A percentile compares a stretch with the other conserved stretches of the same genome.
Conservation (phyloP, 1,140 invertebrate species). For the Brachionus calyciflorus region DNA sequence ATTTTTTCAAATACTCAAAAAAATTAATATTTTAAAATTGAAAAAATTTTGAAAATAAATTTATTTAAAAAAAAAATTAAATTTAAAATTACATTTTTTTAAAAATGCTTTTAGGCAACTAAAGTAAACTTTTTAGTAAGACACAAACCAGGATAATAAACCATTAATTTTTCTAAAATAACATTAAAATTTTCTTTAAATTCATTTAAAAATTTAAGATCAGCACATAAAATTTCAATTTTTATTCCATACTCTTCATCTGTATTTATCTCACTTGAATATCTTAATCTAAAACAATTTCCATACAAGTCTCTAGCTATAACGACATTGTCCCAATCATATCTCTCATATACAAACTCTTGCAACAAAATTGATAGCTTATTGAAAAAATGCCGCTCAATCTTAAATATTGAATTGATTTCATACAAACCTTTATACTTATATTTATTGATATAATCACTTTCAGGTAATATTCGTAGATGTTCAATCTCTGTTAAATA, state of each 20-base stretch:
- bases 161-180: not conserved
- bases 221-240: not conserved
- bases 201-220: not conserved
- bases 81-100: too few species aligned
- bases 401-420: not conserved
- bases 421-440: not conserved
- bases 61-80: too few species aligned
- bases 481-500: not conserved
- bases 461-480: not conserved
- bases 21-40: too few species aligned
- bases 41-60: too few species aligned
- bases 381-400: conserved; percentile 3
- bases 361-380: conserved; percentile 28
- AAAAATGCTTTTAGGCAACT: too few species aligned
- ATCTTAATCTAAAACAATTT: not conserved
- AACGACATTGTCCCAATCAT: conserved; percentile 10
- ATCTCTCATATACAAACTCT: not conserved
- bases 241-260: not conserved
- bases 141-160: conserved; percentile 13
- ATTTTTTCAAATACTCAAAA: too few species aligned
- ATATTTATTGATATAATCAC: not conserved
- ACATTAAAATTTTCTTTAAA: not conserved
- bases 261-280: not conserved
- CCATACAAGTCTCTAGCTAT: conserved; percentile 8
- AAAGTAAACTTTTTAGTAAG: conserved; percentile 6